Conservation (phyloP, 2,888 invertebrate genomes). For the Cheilosia grossa region DNA sequence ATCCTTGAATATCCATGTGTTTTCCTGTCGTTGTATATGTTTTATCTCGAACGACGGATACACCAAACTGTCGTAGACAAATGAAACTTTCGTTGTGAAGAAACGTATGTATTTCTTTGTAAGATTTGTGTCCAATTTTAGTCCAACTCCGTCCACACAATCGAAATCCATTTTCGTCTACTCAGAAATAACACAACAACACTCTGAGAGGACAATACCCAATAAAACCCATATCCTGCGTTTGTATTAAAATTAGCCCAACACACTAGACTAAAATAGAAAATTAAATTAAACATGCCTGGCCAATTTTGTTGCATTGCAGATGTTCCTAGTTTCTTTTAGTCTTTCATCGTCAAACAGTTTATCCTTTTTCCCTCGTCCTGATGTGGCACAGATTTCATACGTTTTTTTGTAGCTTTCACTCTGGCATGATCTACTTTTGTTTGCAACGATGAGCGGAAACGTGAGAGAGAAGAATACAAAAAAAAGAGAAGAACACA, state of each 20-base stretch:
- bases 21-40: too few relatives aligned
- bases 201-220: not conserved
- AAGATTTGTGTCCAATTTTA: too few relatives aligned
- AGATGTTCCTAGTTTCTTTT: constrained; percentile 40
- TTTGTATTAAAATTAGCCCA: constrained; percentile 43
- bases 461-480: not conserved
- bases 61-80: too few relatives aligned
- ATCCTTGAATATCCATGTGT: too few relatives aligned
- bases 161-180: constrained; percentile 16
- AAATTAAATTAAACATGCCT: constrained; percentile 20
- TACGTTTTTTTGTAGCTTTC: not conserved
- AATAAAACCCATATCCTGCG: not conserved
- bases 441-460: constrained; percentile 37
- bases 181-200: not conserved
- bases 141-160: too few relatives aligned
- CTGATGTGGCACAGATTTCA: constrained; percentile 47
- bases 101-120: too few relatives aligned
- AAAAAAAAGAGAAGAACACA: not conserved
- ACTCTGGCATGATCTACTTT: constrained; percentile 49
- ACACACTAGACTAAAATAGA: constrained; percentile 39
- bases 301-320: constrained; percentile 65
- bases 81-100: too few relatives aligned
- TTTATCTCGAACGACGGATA: too few relatives aligned
- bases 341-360: constrained; percentile 14
- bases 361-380: constrained; percentile 37